A percentile compares a stretch with the other conserved stretches of the same genome.
These are phyloP conservation scores for Monochamus alternatus DNA, from an alignment of 2,888 invertebrate species.

Conservation along the genomic window DNA sequence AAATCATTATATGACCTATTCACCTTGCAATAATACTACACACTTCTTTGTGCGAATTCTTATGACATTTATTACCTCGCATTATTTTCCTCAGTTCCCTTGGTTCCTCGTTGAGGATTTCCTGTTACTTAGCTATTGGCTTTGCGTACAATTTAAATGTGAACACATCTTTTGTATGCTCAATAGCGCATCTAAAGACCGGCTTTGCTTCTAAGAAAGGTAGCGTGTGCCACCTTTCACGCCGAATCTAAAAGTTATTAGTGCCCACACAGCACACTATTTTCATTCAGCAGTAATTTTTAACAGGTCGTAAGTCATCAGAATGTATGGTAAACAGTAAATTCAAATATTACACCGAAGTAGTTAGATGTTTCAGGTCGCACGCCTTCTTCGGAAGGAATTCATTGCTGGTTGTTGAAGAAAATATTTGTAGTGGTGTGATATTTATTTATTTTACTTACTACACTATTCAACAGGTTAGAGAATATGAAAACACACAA, in stretches of 20 bases:
- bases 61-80: too few relatives aligned
- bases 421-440: too few relatives aligned
- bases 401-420: too few relatives aligned
- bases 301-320: constrained; percentile 3
- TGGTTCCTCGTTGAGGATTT: neutral
- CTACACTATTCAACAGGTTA: too few relatives aligned
- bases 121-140: constrained; percentile 50
- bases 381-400: neutral
- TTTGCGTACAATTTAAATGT: constrained; percentile 39
- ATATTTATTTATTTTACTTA: too few relatives aligned
- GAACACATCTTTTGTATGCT: constrained; percentile 9
- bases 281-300: constrained; percentile 9
- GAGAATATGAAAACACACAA: too few relatives aligned
- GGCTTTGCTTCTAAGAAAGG: constrained; percentile 13
- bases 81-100: too few relatives aligned
- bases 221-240: constrained; percentile 31
- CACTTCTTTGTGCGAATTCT: too few relatives aligned
- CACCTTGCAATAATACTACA: too few relatives aligned
- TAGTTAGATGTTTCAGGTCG: neutral
- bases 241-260: constrained; percentile 11
- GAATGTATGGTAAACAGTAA: neutral
- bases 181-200: constrained; percentile 9
- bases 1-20: too few relatives aligned
- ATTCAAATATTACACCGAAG: neutral
- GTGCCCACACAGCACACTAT: constrained; percentile 14